Conservation (phyloP, 2,888 invertebrate species). For the Lasioglossum morio region DNA sequence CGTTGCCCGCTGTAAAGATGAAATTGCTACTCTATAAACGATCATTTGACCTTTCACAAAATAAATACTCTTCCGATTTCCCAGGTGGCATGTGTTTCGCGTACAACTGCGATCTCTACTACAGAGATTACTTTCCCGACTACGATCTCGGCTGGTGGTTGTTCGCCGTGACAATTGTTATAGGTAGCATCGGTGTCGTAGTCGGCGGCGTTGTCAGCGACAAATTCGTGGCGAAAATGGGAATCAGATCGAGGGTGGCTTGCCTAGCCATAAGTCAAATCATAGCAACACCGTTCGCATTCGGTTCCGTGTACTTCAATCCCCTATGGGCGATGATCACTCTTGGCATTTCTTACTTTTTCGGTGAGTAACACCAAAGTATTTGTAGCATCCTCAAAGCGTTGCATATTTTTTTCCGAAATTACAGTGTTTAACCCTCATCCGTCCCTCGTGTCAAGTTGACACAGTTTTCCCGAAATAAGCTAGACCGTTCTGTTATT, state of each 20-base stretch:
- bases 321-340: slow-evolving; percentile 95
- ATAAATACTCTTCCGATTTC: slow-evolving; percentile 42
- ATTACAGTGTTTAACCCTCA: too few relatives aligned
- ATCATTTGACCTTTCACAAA: background rate
- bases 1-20: background rate
- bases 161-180: slow-evolving; percentile 94
- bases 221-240: slow-evolving; percentile 94
- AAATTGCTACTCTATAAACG: background rate
- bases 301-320: slow-evolving; percentile 93
- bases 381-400: background rate
- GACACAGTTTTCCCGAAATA: too few relatives aligned
- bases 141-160: slow-evolving; percentile 96
- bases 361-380: slow-evolving; percentile 87
- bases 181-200: slow-evolving; percentile 92
- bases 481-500: too few relatives aligned
- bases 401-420: too few relatives aligned
- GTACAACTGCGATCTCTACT: slow-evolving; percentile 95
- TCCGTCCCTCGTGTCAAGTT: too few relatives aligned
- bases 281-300: slow-evolving; percentile 93
- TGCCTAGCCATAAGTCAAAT: slow-evolving; percentile 93
- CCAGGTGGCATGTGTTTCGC: slow-evolving; percentile 95
- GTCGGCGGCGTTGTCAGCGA: slow-evolving; percentile 92
- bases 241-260: slow-evolving; percentile 92
- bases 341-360: slow-evolving; percentile 94
- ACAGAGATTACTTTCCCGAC: slow-evolving; percentile 94